A percentile compares a stretch with the other conserved stretches of the same genome.
These are phyloP conservation scores for Tetragnatha versicolor DNA, from an alignment of 1,140 invertebrate genomes.

Conservation along the genomic window DNA sequence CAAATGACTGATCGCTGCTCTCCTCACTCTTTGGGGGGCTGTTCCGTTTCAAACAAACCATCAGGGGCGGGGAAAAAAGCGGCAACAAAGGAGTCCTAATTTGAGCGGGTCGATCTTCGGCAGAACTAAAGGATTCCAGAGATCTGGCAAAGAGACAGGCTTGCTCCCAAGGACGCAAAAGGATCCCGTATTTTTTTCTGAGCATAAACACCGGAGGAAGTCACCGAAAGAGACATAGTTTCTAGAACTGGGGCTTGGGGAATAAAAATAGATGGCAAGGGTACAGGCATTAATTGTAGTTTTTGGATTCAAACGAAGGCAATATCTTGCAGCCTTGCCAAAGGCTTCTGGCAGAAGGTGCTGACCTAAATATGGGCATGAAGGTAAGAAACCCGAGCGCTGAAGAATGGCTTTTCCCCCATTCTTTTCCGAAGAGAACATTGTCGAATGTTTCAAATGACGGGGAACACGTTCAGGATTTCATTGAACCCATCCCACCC, in stretches of 20 bases:
- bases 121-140: slow-evolving; percentile 42
- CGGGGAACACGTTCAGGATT: too few species aligned
- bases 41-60: slow-evolving; percentile 7
- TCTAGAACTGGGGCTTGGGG: neutral
- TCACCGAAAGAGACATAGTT: slow-evolving; percentile 36
- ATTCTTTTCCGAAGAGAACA: too few species aligned
- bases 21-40: too few species aligned
- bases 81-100: slow-evolving; percentile 24
- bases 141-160: slow-evolving; percentile 28
- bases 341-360: slow-evolving; percentile 21
- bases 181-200: neutral
- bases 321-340: slow-evolving; percentile 50
- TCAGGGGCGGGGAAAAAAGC: neutral
- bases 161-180: slow-evolving; percentile 9
- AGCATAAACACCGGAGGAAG: neutral
- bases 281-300: slow-evolving; percentile 53
- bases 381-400: slow-evolving; percentile 31
- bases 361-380: slow-evolving; percentile 53
- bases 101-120: slow-evolving; percentile 11
- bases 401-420: slow-evolving; percentile 33
- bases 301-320: slow-evolving; percentile 38
- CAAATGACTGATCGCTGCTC: too few species aligned
- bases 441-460: too few species aligned
- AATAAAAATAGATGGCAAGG: slow-evolving; percentile 48
- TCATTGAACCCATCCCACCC: too few species aligned